A percentile compares a stretch with the other conserved stretches of the same genome.
phyloP scores from a whole-genome alignment of 2,113 vertebrate species.

The Elaphurus davidianus region DNA sequence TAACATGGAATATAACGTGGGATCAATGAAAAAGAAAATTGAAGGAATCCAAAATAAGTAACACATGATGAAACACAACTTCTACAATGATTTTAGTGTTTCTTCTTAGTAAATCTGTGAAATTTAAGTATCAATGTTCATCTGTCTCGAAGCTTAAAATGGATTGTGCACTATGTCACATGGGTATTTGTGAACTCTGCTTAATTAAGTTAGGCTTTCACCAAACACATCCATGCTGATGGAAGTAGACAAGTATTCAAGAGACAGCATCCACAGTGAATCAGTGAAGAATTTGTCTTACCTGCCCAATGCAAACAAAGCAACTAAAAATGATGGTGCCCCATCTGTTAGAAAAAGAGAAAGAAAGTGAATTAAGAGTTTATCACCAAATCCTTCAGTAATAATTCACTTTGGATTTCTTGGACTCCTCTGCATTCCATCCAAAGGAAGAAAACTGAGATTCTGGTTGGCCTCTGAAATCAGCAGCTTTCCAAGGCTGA shows the following conservation, averaged over 20 bases:
- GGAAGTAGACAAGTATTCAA: neutral
- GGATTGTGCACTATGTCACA: neutral
- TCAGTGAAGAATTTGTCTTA: slow-evolving; percentile 70
- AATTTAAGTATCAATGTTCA: neutral
- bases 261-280: neutral
- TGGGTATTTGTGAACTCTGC: neutral
- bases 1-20: neutral
- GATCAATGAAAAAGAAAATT: slow-evolving; percentile 27
- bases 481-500: neutral
- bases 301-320: slow-evolving; percentile 95
- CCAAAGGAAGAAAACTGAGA: neutral
- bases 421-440: neutral
- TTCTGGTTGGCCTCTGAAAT: neutral
- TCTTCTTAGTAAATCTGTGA: neutral
- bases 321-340: slow-evolving; percentile 94
- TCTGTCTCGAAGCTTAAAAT: neutral
- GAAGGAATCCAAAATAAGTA: neutral
- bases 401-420: neutral
- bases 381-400: neutral
- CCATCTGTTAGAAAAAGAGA: slow-evolving; percentile 81
- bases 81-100: neutral
- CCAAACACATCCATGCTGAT: neutral
- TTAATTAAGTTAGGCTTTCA: neutral
- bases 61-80: neutral
- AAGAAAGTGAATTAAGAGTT: neutral